These are phyloP conservation scores for Rhopalosiphum nymphaeae DNA, from an alignment of 2,888 invertebrate genomes.

Conservation along the genomic window DNA sequence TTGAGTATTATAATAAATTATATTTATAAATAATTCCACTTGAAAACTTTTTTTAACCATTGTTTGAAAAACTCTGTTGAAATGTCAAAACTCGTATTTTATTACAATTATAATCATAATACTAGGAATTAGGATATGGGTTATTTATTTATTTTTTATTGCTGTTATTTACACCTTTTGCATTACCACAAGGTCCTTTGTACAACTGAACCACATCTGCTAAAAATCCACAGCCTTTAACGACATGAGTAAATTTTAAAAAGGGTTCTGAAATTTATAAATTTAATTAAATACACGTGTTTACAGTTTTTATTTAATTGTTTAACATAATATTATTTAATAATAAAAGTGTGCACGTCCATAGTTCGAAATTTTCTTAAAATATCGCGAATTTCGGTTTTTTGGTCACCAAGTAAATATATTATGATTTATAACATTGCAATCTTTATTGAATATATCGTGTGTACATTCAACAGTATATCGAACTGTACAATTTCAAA, in stretches of 20 bases:
- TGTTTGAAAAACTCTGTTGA: neutral
- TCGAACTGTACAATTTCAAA: neutral
- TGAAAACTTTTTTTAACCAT: constrained; percentile 20
- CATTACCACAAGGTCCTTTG: neutral
- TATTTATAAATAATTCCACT: neutral
- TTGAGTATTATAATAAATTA: neutral
- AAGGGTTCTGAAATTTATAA: neutral
- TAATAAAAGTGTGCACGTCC: neutral
- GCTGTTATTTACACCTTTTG: neutral
- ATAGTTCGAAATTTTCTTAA: neutral
- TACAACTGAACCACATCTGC: constrained; percentile 8
- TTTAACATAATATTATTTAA: neutral
- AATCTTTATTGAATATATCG: neutral
- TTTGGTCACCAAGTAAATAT: neutral
- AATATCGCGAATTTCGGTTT: neutral
- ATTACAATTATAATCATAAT: constrained; percentile 4
- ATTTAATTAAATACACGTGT: constrained; percentile 42
- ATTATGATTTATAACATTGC: neutral
- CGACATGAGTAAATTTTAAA: neutral
- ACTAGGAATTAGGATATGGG: neutral
- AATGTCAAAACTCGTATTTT: neutral
- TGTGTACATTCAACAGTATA: neutral
- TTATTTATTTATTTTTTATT: neutral
- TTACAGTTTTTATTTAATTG: neutral
- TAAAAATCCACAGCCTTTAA: constrained; percentile 23